Base-by-base conservation (phyloP, 2,113 vertebrate species). In the Triplophysa rosa region DNA sequence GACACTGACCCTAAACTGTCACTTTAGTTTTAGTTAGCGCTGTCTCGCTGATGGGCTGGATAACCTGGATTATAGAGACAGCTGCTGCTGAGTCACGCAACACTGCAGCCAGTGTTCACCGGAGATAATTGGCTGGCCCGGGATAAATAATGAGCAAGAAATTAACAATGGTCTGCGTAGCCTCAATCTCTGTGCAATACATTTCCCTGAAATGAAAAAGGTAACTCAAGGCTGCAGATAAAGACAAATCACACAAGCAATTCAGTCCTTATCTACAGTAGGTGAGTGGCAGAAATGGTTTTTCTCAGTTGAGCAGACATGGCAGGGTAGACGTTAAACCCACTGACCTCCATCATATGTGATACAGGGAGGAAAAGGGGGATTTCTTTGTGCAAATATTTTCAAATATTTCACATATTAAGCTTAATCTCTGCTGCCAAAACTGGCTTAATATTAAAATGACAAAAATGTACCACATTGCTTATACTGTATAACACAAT, bases 21-120 rank as follows among this genome's bases (percentile, higher is more conserved):
- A 83, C 84, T 49, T 85, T 74, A 62, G 63, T 71, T 68, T 80
- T 52, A 80, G 79, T 86, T 82, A 78, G 82, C 67, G 69, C 81
- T 67, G 75, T 77, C 70, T 83, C 68, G 79, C 77, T 69, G 81
- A 87, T 83, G 78, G 85, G 59, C 81, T 84, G 85, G 84, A 82
- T 79, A 89, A 83, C 71, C 81, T 80, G 82, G 82, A 90, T 89
- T 87, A 84, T 73, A 67, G 69, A 88, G 78, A 86, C 80, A 91
- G 89, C 85, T 83, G 86, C 65, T 75, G 80, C 80, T 80, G 10
- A 89, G 84, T 87, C 88, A 89, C 47, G 80, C 85, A 87, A 79
- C 70, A 52, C 62, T 63, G 66, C 63, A 80, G 78, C 71, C 67
- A 80, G 62, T 70, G 26, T 61, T 83, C 70, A 52, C 63, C 29